These are phyloP conservation scores for Sinodicranocentrus sp. DNA, from an alignment of 2,888 invertebrate genomes.

Conservation along the genomic window DNA sequence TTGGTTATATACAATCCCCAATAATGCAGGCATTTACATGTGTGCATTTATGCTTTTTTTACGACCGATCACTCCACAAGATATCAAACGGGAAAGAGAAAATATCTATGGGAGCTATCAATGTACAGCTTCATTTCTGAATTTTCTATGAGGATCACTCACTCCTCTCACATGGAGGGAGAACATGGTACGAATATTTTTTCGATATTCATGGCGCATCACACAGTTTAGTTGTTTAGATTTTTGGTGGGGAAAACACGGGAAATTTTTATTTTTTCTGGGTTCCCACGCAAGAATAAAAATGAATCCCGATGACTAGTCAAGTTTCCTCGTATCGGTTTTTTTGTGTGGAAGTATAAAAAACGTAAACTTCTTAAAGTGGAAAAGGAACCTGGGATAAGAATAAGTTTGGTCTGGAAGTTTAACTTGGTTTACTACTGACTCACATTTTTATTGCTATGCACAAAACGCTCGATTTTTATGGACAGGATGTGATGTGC, in stretches of 20 bases:
- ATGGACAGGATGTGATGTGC: conserved; percentile 48
- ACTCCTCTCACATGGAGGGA: background rate
- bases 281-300: no score
- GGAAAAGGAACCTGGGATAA: background rate
- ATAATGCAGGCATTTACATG: conserved; percentile 31
- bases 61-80: conserved; percentile 33
- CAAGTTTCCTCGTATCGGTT: no score
- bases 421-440: conserved; percentile 11
- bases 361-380: no score
- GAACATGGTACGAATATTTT: conserved; percentile 8
- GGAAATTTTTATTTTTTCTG: background rate
- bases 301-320: no score
- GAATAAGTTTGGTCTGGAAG: background rate
- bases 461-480: conserved; percentile 44
- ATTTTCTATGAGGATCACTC: no score
- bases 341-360: no score
- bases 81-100: no score
- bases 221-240: conserved; percentile 6
- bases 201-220: conserved; percentile 28
- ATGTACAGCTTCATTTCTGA: no score
- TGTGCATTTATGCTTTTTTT: conserved; percentile 35
- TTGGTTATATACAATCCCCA: background rate
- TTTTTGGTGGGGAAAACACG: no score
- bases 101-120: no score
- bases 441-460: conserved; percentile 52